These are phyloP conservation scores for Pheosia tremula DNA, from an alignment of 2,888 invertebrate species.

Conservation along the genomic window DNA sequence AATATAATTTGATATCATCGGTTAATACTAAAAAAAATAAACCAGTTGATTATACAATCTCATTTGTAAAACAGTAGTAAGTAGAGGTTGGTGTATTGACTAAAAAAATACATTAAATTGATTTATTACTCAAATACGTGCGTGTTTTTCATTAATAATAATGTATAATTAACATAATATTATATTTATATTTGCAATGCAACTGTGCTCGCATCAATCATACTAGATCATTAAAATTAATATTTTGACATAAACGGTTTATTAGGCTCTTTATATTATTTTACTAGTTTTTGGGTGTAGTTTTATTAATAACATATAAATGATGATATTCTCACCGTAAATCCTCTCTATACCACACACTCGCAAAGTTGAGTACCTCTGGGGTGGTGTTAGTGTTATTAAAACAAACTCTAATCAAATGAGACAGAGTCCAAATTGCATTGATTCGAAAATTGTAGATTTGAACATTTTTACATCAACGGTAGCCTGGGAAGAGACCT, in stretches of 20 bases:
- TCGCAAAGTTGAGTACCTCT: not conserved
- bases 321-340: slow-evolving; percentile 32
- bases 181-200: slow-evolving; percentile 11
- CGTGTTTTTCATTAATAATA: slow-evolving; percentile 18
- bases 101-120: slow-evolving; percentile 14
- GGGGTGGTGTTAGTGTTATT: not conserved
- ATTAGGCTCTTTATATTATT: too few relatives aligned
- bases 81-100: not conserved
- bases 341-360: slow-evolving; percentile 2
- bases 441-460: slow-evolving; percentile 27
- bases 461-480: slow-evolving; percentile 60
- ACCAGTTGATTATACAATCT: too few relatives aligned
- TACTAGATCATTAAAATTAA: slow-evolving; percentile 3
- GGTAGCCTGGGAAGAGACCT: slow-evolving; percentile 55
- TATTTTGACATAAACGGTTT: too few relatives aligned
- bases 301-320: slow-evolving; percentile 27
- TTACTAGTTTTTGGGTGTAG: not conserved
- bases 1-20: too few relatives aligned
- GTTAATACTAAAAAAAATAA: too few relatives aligned
- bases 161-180: slow-evolving; percentile 21
- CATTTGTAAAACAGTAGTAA: too few relatives aligned
- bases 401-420: slow-evolving; percentile 17
- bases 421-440: slow-evolving; percentile 25
- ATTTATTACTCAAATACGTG: slow-evolving; percentile 20
- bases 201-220: slow-evolving; percentile 20